These are phyloP conservation scores for Cyanistes caeruleus DNA, from an alignment of 2,113 vertebrate genomes.

Conservation along the genomic window DNA sequence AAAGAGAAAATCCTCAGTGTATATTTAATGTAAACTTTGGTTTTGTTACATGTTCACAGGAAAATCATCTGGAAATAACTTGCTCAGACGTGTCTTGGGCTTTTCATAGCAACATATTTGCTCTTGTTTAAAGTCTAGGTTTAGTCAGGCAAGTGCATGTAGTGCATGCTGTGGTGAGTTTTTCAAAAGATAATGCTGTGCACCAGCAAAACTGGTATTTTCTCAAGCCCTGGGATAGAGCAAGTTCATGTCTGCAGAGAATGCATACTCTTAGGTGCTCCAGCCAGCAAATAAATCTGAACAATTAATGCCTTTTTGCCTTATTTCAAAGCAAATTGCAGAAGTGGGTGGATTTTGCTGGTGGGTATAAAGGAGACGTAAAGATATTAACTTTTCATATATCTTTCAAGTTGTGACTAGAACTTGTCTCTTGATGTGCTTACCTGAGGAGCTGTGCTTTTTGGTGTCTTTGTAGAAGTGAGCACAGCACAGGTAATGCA, in stretches of 20 bases:
- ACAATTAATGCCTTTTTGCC: neutral
- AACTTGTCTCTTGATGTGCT: neutral
- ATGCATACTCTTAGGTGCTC: neutral
- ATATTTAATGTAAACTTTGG: slow-evolving; percentile 35
- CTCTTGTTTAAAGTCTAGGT: neutral
- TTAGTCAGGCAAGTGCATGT: neutral
- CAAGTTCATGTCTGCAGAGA: neutral
- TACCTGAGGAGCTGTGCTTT: neutral
- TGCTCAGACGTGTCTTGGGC: neutral
- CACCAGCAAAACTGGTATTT: neutral
- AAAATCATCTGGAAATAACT: neutral
- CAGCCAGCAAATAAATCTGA: neutral
- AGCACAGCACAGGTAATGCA: neutral
- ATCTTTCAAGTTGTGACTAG: slow-evolving; percentile 13
- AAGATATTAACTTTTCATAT: neutral
- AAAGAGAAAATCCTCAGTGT: neutral
- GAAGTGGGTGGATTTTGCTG: slow-evolving; percentile 32
- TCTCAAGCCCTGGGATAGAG: neutral
- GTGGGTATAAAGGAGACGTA: neutral
- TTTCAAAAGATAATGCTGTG: neutral
- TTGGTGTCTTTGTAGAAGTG: neutral
- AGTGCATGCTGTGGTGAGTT: neutral
- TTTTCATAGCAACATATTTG: neutral
- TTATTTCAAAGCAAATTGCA: slow-evolving; percentile 36
- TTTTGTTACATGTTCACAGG: neutral